Evolutionary conservation across 2,888 invertebrate species (phyloP).

Genomic region (Tupiocoris notatus): DNA sequence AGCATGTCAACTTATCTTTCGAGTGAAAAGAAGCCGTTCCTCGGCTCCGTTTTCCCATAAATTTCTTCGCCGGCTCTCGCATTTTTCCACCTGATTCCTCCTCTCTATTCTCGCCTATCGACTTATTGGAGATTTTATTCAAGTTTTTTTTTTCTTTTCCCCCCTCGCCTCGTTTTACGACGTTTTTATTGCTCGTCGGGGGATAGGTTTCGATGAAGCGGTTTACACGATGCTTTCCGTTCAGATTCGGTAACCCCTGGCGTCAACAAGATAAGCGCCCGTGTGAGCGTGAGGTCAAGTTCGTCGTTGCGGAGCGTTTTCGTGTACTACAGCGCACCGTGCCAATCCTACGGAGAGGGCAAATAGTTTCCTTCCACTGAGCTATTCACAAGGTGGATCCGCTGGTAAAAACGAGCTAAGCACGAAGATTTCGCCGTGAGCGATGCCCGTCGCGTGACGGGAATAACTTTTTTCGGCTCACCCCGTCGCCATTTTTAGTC

Average conservation of each 20-base stretch:
- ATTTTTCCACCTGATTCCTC: slow-evolving; percentile 1
- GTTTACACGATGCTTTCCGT: neutral
- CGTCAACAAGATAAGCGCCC: neutral
- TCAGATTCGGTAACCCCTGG: neutral
- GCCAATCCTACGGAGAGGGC: neutral
- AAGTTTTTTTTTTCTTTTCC: no score
- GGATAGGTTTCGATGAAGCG: neutral
- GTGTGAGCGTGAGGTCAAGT: neutral
- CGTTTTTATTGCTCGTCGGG: neutral
- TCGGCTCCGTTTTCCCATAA: slow-evolving; percentile 1
- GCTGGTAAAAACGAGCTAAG: neutral
- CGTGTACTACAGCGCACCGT: neutral
- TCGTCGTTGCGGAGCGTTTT: neutral
- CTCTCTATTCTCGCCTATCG: neutral
- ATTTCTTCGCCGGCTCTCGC: slow-evolving; percentile 14
- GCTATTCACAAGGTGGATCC: neutral
- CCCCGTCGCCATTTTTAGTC: neutral
- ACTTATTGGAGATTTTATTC: neutral
- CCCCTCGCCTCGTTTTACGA: no score
- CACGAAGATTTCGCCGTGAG: neutral
- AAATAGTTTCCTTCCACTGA: neutral
- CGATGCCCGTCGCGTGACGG: neutral
- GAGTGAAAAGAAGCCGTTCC: slow-evolving; percentile 4
- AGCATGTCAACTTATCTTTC: slow-evolving; percentile 39
- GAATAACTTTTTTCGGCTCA: neutral